Percentiles rank a stretch among this genome's conserved stretches.
These are phyloP conservation scores for Neomicropteryx cornuta DNA, from an alignment of 1,140 invertebrate species.

Conservation along the genomic window DNA sequence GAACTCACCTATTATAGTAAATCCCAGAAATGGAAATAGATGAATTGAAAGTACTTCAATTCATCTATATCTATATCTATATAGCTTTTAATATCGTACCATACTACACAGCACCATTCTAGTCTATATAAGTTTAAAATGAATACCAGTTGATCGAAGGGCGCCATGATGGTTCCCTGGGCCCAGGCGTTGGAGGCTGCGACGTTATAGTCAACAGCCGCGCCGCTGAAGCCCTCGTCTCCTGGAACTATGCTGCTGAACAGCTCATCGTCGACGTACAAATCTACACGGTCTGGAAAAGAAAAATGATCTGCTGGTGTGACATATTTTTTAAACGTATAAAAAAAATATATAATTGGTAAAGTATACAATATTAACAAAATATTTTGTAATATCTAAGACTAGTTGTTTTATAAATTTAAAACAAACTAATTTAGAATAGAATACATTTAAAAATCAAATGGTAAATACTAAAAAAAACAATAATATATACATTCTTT, in stretches of 20 bases:
- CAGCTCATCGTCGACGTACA: conserved; percentile 26
- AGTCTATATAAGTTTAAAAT: too few species aligned
- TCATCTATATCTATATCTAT: too few species aligned
- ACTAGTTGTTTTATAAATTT: background rate
- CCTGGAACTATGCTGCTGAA: conserved; percentile 26
- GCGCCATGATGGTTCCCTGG: conserved; percentile 28
- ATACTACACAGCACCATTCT: too few species aligned
- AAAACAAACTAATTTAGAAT: too few species aligned
- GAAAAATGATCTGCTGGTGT: conserved; percentile 3
- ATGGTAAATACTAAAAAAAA: too few species aligned
- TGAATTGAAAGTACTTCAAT: too few species aligned
- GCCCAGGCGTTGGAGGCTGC: conserved; percentile 26
- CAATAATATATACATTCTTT: too few species aligned
- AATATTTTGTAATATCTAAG: background rate
- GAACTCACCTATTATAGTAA: too few species aligned
- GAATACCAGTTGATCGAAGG: conserved; percentile 26
- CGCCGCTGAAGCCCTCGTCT: conserved; percentile 23
- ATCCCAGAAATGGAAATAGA: too few species aligned
- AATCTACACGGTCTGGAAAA: conserved; percentile 22
- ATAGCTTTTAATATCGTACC: too few species aligned
- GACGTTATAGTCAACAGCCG: conserved; percentile 21
- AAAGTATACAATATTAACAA: background rate
- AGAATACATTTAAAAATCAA: too few species aligned
- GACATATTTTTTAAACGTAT: conserved; percentile 1
- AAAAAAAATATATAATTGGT: background rate